Percentiles rank a stretch among this genome's conserved stretches.
Evolutionary conservation across 2,888 invertebrate genomes (phyloP).

Genomic region (Heliconius erato): DNA sequence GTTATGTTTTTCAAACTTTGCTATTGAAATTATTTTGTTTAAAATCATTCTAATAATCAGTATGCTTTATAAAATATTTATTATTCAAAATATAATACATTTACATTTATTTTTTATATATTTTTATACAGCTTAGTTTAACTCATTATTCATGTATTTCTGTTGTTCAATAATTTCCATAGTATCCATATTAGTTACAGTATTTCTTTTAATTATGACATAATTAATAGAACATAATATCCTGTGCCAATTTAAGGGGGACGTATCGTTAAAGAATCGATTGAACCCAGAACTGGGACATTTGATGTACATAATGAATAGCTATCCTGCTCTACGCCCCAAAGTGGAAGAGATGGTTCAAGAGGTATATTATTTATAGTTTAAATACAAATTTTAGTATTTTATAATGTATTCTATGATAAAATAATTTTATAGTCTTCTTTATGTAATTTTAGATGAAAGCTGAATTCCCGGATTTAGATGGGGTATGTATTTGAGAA

Average conservation of each 20-base stretch:
- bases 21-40: not conserved
- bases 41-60: not conserved
- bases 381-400: not conserved
- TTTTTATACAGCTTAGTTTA: too few relatives aligned
- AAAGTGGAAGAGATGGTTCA: slow-evolving; percentile 70
- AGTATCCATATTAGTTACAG: not conserved
- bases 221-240: not conserved
- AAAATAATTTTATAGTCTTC: not conserved
- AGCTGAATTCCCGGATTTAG: slow-evolving; percentile 49
- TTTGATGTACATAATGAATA: slow-evolving; percentile 77
- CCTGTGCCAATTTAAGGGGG: slow-evolving; percentile 64
- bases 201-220: not conserved
- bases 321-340: slow-evolving; percentile 69
- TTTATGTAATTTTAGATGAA: slow-evolving; percentile 60
- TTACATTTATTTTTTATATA: too few relatives aligned
- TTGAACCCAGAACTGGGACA: slow-evolving; percentile 79
- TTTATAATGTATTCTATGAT: not conserved
- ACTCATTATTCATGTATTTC: not conserved
- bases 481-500: slow-evolving; percentile 47
- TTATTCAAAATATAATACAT: not conserved
- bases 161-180: not conserved
- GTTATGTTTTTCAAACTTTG: slow-evolving; percentile 2
- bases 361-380: slow-evolving; percentile 59
- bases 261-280: slow-evolving; percentile 72
- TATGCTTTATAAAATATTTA: not conserved